Percentiles rank a stretch among this genome's conserved stretches.
These are phyloP conservation scores for Hoplostethus mediterraneus DNA, from an alignment of 2,797 vertebrate species.

Conservation along the genomic window DNA sequence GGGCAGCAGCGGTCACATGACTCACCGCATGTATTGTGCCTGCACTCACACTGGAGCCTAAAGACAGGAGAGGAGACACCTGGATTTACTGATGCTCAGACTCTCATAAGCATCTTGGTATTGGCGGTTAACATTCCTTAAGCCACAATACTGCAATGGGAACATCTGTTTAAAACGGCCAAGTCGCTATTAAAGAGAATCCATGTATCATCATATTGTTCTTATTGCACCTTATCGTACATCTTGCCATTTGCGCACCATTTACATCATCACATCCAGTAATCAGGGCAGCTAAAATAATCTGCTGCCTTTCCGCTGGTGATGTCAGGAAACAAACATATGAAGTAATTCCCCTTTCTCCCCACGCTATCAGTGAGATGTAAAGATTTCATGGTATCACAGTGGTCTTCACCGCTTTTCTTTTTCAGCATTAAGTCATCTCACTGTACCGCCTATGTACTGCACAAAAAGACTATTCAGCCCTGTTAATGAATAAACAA, in stretches of 20 bases:
- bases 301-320: slow-evolving; percentile 19
- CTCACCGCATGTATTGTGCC: slow-evolving; percentile 94
- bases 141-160: background rate
- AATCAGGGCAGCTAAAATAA: slow-evolving; percentile 38
- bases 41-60: slow-evolving; percentile 92
- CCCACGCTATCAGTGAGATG: slow-evolving; percentile 34
- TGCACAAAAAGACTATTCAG: slow-evolving; percentile 11
- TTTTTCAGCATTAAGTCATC: slow-evolving; percentile 34
- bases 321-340: slow-evolving; percentile 52
- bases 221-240: slow-evolving; percentile 18
- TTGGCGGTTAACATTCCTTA: background rate
- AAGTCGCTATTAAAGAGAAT: slow-evolving; percentile 19
- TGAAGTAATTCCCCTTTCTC: slow-evolving; percentile 39
- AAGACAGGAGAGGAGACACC: slow-evolving; percentile 25
- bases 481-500: slow-evolving; percentile 38
- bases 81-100: slow-evolving; percentile 17
- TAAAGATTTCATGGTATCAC: slow-evolving; percentile 26
- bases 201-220: background rate
- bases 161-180: background rate
- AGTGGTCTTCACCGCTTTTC: slow-evolving; percentile 6
- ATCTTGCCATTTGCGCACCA: slow-evolving; percentile 26
- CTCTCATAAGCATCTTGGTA: background rate
- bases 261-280: slow-evolving; percentile 12
- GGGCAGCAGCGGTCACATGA: slow-evolving; percentile 92
- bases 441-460: slow-evolving; percentile 3